These are phyloP conservation scores for Phoxinus dragarum DNA, from an alignment of 2,797 vertebrate genomes.

Conservation along the genomic window DNA sequence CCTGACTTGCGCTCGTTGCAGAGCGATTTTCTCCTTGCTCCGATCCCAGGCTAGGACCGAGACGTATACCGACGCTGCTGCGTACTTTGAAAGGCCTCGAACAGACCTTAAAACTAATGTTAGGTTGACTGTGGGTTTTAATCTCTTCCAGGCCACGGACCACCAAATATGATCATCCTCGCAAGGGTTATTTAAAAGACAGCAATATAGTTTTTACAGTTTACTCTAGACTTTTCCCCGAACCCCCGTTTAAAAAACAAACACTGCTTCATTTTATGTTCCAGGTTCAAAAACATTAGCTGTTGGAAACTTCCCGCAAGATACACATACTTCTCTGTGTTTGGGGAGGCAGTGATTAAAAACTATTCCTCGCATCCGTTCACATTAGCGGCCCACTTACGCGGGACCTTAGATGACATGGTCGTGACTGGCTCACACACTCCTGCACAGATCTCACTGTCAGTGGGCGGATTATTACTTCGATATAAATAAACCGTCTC, in stretches of 20 bases:
- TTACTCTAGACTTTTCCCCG: background rate
- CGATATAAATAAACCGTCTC: slow-evolving; percentile 54
- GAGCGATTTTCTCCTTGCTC: too few species aligned
- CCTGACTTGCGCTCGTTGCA: too few species aligned
- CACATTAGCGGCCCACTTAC: slow-evolving; percentile 41
- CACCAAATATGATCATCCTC: background rate
- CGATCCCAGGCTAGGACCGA: too few species aligned
- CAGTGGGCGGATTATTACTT: slow-evolving; percentile 48
- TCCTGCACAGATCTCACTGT: slow-evolving; percentile 28
- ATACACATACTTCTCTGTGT: background rate
- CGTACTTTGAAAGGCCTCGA: too few species aligned
- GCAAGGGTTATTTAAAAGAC: background rate
- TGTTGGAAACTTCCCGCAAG: background rate
- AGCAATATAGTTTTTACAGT: background rate
- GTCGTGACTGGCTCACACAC: slow-evolving; percentile 37
- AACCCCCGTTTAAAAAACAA: background rate
- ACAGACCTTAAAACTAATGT: too few species aligned
- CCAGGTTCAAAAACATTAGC: background rate
- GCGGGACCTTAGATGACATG: slow-evolving; percentile 32
- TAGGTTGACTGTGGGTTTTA: too few species aligned
- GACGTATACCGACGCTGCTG: too few species aligned
- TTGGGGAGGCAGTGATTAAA: slow-evolving; percentile 25
- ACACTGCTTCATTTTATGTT: background rate
- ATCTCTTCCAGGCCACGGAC: too few species aligned
- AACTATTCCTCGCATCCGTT: slow-evolving; percentile 40